These are phyloP conservation scores for Megathymus violae DNA, from an alignment of 1,140 invertebrate genomes.

Conservation along the genomic window DNA sequence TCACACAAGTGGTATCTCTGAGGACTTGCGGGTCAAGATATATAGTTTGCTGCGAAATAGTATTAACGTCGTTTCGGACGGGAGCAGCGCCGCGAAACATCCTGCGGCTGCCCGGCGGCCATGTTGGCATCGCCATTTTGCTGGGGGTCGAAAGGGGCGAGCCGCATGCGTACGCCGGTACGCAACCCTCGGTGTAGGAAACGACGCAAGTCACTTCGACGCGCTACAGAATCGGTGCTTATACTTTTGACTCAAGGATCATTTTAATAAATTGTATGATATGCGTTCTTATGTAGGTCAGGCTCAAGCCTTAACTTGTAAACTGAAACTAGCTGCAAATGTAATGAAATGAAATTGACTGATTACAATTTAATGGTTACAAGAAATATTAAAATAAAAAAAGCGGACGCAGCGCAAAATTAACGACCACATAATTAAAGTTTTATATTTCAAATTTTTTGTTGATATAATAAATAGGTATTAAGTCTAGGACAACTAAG, in stretches of 20 bases:
- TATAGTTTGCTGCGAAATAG: constrained; percentile 58
- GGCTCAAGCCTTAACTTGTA: constrained; percentile 57
- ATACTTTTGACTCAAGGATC: constrained; percentile 51
- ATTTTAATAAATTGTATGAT: constrained; percentile 47
- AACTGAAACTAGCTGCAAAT: constrained; percentile 73
- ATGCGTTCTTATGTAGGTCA: constrained; percentile 78
- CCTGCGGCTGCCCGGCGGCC: constrained; percentile 79
- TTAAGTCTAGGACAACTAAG: too few species aligned
- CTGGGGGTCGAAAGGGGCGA: constrained; percentile 75
- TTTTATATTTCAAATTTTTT: too few species aligned
- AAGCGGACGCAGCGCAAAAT: background rate
- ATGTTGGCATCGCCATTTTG: constrained; percentile 80
- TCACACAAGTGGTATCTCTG: constrained; percentile 50
- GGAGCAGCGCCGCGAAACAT: constrained; percentile 72
- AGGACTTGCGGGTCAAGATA: constrained; percentile 63
- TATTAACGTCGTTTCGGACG: constrained; percentile 69
- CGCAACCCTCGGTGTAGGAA: constrained; percentile 66
- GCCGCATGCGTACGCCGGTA: constrained; percentile 80
- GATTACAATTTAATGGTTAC: constrained; percentile 68
- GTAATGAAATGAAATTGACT: constrained; percentile 56
- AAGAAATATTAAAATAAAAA: constrained; percentile 25
- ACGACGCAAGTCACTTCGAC: constrained; percentile 64
- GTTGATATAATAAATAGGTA: too few species aligned
- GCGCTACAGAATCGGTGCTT: constrained; percentile 51
- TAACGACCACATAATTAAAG: too few species aligned